Evolutionary conservation across 1,140 invertebrate species (phyloP).

Genomic region (Drosophila arawakana): DNA sequence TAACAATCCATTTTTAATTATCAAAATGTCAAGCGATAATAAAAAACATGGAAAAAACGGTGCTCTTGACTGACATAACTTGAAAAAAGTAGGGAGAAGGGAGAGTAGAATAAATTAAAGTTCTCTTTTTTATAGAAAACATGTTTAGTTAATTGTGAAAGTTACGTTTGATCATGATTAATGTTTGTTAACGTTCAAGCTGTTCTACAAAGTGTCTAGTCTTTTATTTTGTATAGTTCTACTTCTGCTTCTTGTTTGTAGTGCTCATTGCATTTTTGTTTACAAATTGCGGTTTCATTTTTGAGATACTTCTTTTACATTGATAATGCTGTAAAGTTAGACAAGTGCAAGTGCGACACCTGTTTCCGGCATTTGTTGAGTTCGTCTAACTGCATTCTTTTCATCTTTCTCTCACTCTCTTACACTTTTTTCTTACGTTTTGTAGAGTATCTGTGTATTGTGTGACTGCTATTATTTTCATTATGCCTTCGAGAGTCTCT

Average conservation of each 20-base stretch:
- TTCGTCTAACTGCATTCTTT: slow-evolving; percentile 7
- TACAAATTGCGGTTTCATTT: slow-evolving; percentile 1
- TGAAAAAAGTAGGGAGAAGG: neutral
- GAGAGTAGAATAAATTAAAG: neutral
- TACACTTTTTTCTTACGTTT: slow-evolving; percentile 9
- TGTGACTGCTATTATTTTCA: slow-evolving; percentile 66
- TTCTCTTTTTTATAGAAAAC: slow-evolving; percentile 1
- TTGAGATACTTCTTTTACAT: slow-evolving; percentile 12
- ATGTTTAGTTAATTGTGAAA: slow-evolving; percentile 28
- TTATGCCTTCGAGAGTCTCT: slow-evolving; percentile 52
- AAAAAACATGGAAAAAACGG: neutral
- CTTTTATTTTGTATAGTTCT: neutral
- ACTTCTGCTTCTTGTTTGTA: neutral
- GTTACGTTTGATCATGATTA: slow-evolving; percentile 42
- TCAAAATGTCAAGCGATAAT: slow-evolving; percentile 27
- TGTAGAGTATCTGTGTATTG: slow-evolving; percentile 10
- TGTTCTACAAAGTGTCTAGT: slow-evolving; percentile 2
- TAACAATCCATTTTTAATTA: slow-evolving; percentile 26
- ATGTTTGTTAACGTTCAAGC: slow-evolving; percentile 3
- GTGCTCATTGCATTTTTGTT: neutral
- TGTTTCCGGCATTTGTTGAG: slow-evolving; percentile 63
- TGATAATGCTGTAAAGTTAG: slow-evolving; percentile 44
- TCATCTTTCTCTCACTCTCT: slow-evolving; percentile 2
- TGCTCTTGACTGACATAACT: neutral
- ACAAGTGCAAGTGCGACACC: slow-evolving; percentile 66